These are phyloP conservation scores for Apaloderma vittatum DNA, from an alignment of 2,113 vertebrate genomes.

Conservation along the genomic window DNA sequence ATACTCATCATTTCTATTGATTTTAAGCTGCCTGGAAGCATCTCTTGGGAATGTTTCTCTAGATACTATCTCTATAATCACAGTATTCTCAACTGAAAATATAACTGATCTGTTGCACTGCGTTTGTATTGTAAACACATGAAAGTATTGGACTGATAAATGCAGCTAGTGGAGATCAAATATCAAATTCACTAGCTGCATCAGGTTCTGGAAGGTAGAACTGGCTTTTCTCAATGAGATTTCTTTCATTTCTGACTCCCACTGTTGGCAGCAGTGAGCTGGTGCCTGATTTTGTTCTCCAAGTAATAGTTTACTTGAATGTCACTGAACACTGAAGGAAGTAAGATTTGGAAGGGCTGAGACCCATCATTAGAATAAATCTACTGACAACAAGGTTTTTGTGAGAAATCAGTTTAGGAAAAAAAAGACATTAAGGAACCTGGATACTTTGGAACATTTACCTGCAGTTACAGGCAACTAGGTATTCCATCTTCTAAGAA, in stretches of 20 bases:
- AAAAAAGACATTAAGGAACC: background rate
- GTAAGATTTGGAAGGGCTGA: background rate
- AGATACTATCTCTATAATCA: slow-evolving; percentile 13
- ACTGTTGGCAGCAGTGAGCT: background rate
- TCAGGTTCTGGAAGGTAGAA: background rate
- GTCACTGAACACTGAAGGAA: background rate
- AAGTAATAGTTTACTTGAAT: background rate
- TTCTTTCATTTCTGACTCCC: background rate
- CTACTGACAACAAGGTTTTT: background rate
- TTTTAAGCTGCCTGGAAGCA: slow-evolving; percentile 26
- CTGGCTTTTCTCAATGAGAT: background rate
- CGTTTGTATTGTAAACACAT: background rate
- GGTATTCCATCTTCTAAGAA: background rate
- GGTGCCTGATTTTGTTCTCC: background rate
- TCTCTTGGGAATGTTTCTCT: slow-evolving; percentile 36
- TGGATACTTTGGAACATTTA: background rate
- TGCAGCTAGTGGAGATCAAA: background rate
- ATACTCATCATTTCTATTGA: background rate
- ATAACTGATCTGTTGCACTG: background rate
- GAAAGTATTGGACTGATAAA: background rate
- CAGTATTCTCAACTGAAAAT: slow-evolving; percentile 17
- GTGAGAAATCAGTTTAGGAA: background rate
- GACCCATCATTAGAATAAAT: background rate
- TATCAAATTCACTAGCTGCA: background rate
- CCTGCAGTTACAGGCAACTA: background rate